phyloP scores from a whole-genome alignment of 2,888 invertebrate genomes.

The Diplolepis rosae region DNA sequence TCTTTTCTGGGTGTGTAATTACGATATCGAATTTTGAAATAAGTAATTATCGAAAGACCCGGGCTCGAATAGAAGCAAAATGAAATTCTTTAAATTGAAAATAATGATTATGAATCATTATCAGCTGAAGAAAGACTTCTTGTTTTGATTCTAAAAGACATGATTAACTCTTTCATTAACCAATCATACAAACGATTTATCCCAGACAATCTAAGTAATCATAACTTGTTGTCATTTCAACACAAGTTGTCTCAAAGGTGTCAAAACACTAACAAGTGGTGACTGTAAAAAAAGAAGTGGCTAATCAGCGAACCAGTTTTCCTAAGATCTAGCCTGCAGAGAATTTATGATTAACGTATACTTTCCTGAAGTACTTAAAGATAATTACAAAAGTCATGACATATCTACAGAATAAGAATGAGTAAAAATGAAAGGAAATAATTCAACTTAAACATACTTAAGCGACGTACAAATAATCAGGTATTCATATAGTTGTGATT shows the following conservation, averaged over 20 bases:
- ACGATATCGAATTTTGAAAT: too few relatives aligned
- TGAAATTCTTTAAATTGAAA: too few relatives aligned
- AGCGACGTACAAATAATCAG: slow-evolving; percentile 15
- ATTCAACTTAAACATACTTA: slow-evolving; percentile 20
- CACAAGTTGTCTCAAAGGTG: neutral
- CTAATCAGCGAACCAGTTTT: slow-evolving; percentile 2
- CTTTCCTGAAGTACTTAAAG: neutral
- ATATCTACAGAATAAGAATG: neutral
- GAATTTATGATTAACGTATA: slow-evolving; percentile 2
- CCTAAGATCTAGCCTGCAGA: neutral
- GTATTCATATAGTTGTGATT: slow-evolving; percentile 20
- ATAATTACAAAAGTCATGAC: neutral
- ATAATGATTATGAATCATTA: too few relatives aligned
- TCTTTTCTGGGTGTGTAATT: too few relatives aligned
- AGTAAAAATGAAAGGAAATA: neutral
- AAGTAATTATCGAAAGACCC: too few relatives aligned
- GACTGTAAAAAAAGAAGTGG: neutral
- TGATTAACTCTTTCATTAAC: neutral
- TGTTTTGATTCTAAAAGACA: neutral
- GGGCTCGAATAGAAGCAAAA: too few relatives aligned
- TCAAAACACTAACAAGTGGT: neutral
- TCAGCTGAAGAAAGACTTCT: too few relatives aligned
- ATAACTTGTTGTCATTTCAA: too few relatives aligned
- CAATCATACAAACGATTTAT: neutral
- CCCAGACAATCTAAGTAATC: neutral